Evolutionary conservation across 2,888 invertebrate species (phyloP), one percentile per base, ranked within the genome.

Genomic region (Drosophila antonietae): DNA sequence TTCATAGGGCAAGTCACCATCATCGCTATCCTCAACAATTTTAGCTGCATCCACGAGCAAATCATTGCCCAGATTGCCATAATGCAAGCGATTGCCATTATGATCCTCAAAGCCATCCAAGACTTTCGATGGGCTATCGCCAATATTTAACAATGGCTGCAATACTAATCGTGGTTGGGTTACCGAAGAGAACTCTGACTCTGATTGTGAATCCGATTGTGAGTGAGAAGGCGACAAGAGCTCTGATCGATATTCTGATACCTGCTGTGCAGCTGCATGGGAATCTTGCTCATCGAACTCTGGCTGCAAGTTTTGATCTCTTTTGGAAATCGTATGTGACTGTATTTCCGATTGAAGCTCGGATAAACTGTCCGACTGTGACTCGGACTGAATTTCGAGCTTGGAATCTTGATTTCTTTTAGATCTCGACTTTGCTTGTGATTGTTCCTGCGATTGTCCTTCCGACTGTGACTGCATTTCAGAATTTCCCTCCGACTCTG

Each of bases 71-170:
- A 75, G 8, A 6, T 20, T 52, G 2, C 67, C 79, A 4, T 72
- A 59, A 4, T 20, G 35, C 15, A 67, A 60, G 1, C 71, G 73
- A 62, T 88, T 89, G 6, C 79, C 85, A 57, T 80, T 82, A 41
- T 89, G 81, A 71, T 90, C 89, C 35, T 79, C 83, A 8, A 77
- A 73, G 0, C 75, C 78, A 15, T 85, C 83, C 7, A 79, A 6
- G 9, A 62, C 14, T 9, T 52, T 71, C 0, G 37, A 37, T 12
- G 12, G 49, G 0, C 69, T 14, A 4, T 20, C 18, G 4, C 3
- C 14, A 1, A 18, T 8, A 49, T 18, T 71, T 14, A 23, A 6
- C 37, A 14, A 15, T 37, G 37, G 18, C 56, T 20, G 33, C 3
- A 10, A 14, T 12, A 46, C 31, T 0, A 9, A n/a, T 12, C 14